phyloP scores from a whole-genome alignment of 2,113 vertebrate species.

The Indri indri region DNA sequence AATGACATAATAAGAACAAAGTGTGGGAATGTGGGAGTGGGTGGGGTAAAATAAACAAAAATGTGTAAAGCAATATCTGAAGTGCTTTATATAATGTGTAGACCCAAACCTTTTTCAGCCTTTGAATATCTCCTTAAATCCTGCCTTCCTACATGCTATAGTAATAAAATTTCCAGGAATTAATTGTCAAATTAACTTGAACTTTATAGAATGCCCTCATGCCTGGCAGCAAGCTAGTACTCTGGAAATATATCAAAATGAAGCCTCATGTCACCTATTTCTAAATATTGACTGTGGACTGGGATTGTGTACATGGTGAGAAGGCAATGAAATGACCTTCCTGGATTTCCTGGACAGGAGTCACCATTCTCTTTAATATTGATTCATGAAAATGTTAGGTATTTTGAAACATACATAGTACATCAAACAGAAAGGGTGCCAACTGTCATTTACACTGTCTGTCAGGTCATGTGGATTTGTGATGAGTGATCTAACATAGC shows the following conservation, averaged over 20 bases:
- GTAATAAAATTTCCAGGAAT: not conserved
- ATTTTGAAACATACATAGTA: not conserved
- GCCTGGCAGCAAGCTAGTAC: not conserved
- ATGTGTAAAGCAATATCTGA: not conserved
- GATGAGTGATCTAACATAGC: not conserved
- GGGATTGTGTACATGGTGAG: not conserved
- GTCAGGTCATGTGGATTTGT: not conserved
- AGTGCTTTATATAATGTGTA: not conserved
- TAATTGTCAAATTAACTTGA: not conserved
- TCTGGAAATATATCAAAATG: not conserved
- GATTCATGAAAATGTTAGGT: not conserved
- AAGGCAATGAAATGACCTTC: not conserved
- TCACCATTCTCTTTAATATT: not conserved
- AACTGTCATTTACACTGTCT: not conserved
- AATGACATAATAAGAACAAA: not conserved
- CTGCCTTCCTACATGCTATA: not conserved
- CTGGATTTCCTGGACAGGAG: not conserved
- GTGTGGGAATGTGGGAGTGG: fast-evolving
- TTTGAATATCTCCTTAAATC: not conserved
- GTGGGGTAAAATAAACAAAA: not conserved
- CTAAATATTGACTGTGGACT: not conserved
- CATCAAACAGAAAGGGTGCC: not conserved
- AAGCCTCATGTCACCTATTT: not conserved
- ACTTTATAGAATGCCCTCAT: not conserved
- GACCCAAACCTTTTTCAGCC: not conserved